These are phyloP conservation scores for Macquaria ambigua DNA, from an alignment of 2,113 vertebrate genomes.

Conservation along the genomic window DNA sequence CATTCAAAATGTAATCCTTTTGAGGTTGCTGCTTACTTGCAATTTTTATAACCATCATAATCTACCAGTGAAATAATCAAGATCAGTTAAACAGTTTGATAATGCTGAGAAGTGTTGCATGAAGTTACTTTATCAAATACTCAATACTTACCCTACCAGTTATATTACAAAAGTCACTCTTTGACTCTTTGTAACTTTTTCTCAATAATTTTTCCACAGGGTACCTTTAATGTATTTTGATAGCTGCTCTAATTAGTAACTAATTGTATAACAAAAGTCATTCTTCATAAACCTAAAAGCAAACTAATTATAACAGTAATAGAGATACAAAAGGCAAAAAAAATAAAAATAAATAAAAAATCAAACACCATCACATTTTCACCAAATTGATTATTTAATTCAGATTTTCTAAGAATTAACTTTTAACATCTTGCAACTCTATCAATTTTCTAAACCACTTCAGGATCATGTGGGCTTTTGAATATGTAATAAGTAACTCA, in stretches of 20 bases:
- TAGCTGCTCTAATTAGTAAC: neutral
- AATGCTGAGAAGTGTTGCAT: neutral
- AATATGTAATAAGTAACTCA: neutral
- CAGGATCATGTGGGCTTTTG: neutral
- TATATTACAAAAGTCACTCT: neutral
- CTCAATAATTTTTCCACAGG: neutral
- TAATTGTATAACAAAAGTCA: neutral
- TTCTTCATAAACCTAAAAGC: neutral
- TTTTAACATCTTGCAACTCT: neutral
- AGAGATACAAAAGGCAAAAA: neutral
- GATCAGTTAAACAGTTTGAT: neutral
- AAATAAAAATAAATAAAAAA: no score
- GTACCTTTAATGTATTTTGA: neutral
- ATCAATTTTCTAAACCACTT: neutral
- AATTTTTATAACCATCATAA: conserved; percentile 28
- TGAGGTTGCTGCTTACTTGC: conserved; percentile 24
- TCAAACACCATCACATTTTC: neutral
- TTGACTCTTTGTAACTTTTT: neutral
- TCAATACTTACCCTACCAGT: neutral
- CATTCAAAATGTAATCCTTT: conserved; percentile 18
- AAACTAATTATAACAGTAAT: neutral
- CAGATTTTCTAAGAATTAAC: neutral
- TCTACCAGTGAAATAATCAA: conserved; percentile 8
- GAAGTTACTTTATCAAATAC: neutral
- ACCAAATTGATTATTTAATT: neutral